These are phyloP conservation scores for Arenicola marina DNA, from an alignment of 2,888 invertebrate genomes.

Conservation along the genomic window DNA sequence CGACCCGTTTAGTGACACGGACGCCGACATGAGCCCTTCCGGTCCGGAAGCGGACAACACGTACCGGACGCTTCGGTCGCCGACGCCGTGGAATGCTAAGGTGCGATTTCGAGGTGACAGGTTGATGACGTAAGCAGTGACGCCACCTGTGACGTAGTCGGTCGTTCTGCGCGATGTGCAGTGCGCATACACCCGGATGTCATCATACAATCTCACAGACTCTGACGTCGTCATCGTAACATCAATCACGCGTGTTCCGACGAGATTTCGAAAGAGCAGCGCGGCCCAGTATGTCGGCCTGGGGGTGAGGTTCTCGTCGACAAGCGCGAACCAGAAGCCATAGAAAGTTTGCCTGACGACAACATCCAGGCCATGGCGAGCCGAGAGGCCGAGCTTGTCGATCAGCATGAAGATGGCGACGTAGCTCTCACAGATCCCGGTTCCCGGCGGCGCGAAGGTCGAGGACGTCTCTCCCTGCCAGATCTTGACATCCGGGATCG, in stretches of 20 bases:
- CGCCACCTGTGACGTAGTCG: no score
- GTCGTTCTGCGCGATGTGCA: no score
- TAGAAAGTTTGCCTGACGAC: conserved; percentile 75
- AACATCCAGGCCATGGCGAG: conserved; percentile 71
- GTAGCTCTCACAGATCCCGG: conserved; percentile 69
- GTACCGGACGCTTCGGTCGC: no score
- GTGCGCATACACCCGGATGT: no score
- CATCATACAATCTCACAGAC: not conserved
- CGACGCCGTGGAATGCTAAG: no score
- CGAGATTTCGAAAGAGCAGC: conserved; percentile 75
- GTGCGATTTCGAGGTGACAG: no score
- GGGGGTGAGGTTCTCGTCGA: conserved; percentile 63
- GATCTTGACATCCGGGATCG: conserved; percentile 64
- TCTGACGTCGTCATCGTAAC: conserved; percentile 30
- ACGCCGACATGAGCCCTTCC: no score
- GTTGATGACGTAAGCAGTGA: no score
- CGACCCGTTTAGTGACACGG: no score
- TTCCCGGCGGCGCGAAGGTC: conserved; percentile 76
- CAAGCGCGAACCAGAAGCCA: conserved; percentile 72
- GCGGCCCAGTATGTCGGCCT: conserved; percentile 75
- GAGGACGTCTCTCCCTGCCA: conserved; percentile 71
- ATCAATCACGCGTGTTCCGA: conserved; percentile 70
- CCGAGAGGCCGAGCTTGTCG: conserved; percentile 75
- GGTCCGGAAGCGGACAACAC: no score
- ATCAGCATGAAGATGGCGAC: conserved; percentile 74